phyloP scores from a whole-genome alignment of 2,113 vertebrate genomes.

The Clinocottus analis region DNA sequence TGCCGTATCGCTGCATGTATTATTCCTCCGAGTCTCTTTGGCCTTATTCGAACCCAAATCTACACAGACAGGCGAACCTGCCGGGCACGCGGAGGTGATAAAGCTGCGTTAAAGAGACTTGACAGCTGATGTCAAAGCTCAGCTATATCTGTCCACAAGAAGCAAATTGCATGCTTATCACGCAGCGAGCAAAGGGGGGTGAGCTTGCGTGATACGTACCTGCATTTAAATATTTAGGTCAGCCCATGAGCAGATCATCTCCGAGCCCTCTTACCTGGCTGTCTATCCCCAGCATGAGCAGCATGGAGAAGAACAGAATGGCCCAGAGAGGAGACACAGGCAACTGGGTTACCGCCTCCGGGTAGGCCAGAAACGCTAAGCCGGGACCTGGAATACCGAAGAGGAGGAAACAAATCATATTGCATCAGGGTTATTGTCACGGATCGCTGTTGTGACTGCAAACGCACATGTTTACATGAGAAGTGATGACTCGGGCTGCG shows the following conservation, averaged over 20 bases:
- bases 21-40: background rate
- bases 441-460: background rate
- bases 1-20: constrained; percentile 12
- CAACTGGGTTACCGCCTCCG: constrained; percentile 96
- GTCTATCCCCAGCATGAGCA: constrained; percentile 98
- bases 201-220: constrained; percentile 65
- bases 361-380: constrained; percentile 96
- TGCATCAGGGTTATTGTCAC: constrained; percentile 36
- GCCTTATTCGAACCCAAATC: constrained; percentile 47
- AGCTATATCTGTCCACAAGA: constrained; percentile 67
- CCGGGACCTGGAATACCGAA: constrained; percentile 88
- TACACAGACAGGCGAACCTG: constrained; percentile 44
- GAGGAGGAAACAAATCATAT: constrained; percentile 31
- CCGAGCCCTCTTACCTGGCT: constrained; percentile 91
- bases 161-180: constrained; percentile 74
- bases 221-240: constrained; percentile 78
- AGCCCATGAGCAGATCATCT: constrained; percentile 69
- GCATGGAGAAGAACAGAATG: constrained; percentile 98
- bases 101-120: constrained; percentile 68
- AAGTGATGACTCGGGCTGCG: constrained; percentile 10
- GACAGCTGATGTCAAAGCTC: constrained; percentile 72
- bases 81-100: constrained; percentile 62
- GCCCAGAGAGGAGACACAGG: constrained; percentile 97
- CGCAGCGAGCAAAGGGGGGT: constrained; percentile 55
- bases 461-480: background rate